These are phyloP conservation scores for Drosophila varians DNA, from an alignment of 1,140 invertebrate genomes.

Conservation along the genomic window DNA sequence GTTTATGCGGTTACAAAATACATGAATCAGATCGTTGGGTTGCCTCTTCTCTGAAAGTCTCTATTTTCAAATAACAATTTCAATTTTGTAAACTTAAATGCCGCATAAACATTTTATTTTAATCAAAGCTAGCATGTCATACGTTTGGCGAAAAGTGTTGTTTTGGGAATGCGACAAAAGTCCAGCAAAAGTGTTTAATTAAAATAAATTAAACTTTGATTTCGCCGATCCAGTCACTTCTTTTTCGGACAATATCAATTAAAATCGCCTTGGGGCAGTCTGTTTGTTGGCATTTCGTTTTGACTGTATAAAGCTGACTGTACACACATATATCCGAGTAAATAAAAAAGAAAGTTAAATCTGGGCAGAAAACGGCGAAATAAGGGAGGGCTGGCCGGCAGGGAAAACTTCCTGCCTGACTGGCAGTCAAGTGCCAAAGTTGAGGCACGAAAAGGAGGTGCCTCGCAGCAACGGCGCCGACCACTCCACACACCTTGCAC, in stretches of 20 bases:
- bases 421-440: slow-evolving; percentile 70
- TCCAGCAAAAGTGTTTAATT: slow-evolving; percentile 46
- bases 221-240: slow-evolving; percentile 9
- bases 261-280: slow-evolving; percentile 22
- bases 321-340: slow-evolving; percentile 20
- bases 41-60: no score
- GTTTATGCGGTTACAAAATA: slow-evolving; percentile 39
- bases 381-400: slow-evolving; percentile 20
- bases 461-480: slow-evolving; percentile 12
- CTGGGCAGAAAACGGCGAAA: slow-evolving; percentile 29
- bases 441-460: slow-evolving; percentile 55
- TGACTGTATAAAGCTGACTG: not conserved
- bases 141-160: no score
- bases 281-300: slow-evolving; percentile 20
- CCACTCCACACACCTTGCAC: slow-evolving; percentile 28
- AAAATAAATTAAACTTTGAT: slow-evolving; percentile 58
- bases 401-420: slow-evolving; percentile 23
- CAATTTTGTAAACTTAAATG: not conserved
- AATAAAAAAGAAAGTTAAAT: slow-evolving; percentile 61
- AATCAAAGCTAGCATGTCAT: slow-evolving; percentile 13
- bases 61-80: no score
- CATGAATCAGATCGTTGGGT: no score
- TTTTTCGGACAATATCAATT: slow-evolving; percentile 42
- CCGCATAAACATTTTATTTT: slow-evolving; percentile 1
- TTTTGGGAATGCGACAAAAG: slow-evolving; percentile 5